Evolutionary conservation across 2,113 vertebrate genomes (phyloP).

Genomic region (Triplophysa siluroides): DNA sequence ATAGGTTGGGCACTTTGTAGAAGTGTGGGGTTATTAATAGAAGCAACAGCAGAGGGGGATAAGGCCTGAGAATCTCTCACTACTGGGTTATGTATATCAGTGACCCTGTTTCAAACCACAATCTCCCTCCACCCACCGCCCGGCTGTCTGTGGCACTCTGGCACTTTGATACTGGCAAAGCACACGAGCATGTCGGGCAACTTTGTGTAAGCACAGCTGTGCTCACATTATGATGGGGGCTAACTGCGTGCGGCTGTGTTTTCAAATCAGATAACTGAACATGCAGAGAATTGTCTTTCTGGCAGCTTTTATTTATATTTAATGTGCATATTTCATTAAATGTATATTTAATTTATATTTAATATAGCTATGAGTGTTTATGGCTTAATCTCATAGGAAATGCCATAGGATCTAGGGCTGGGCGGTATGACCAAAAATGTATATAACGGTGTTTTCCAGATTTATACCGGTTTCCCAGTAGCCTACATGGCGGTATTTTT

Average conservation of each 20-base stretch:
- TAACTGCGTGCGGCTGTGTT: background rate
- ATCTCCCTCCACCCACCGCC: background rate
- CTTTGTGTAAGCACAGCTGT: conserved; percentile 39
- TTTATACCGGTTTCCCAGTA: no score
- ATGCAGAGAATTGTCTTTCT: background rate
- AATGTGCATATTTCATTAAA: no score
- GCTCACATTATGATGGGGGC: conserved; percentile 5
- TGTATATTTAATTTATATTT: no score
- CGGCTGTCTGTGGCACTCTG: background rate
- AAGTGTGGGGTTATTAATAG: conserved; percentile 38
- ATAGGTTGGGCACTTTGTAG: conserved; percentile 23
- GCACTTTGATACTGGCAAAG: conserved; percentile 17
- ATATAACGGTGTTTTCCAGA: no score
- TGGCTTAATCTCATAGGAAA: no score
- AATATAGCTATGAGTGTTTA: no score
- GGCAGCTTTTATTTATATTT: background rate
- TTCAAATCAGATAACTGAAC: conserved; percentile 9
- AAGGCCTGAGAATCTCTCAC: conserved; percentile 36
- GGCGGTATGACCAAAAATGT: no score
- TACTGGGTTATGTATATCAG: conserved; percentile 31
- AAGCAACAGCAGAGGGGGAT: conserved; percentile 24
- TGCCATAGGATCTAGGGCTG: no score
- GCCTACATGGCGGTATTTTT: no score
- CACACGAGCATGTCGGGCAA: conserved; percentile 17
- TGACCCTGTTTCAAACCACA: conserved; percentile 17